Base-by-base conservation (phyloP, 2,888 invertebrate species). In the Coleophora deauratella region DNA sequence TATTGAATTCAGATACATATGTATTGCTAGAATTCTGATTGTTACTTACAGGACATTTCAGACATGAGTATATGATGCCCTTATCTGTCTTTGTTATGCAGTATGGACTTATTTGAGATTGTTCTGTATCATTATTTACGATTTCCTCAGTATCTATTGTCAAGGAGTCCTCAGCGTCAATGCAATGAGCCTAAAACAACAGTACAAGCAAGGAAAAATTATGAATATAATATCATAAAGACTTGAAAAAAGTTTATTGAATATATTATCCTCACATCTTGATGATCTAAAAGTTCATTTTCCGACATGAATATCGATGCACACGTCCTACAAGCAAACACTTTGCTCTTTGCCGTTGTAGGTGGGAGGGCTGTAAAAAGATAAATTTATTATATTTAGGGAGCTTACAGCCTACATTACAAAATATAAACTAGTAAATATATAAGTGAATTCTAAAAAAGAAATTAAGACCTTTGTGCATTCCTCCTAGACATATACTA, bases 241-340 rank as follows among this genome's bases (percentile, higher is more conserved):
- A 21, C 3, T 3, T 4, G 21, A 21, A 6, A 21, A 21, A 21
- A 21, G 3, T 21, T n/a, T n/a, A n/a, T n/a, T 4, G 6, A 21
- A 6, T 21, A 21, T 21, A 4, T 4, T 21, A 21, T 33, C 42
- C 31, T 38, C 59, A 75, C 82, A 64, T 68, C 58, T 56, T 70
- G 72, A 46, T 84, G 84, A 11, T 65, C 54, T 31, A 55, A 58
- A 14, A 82, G 53, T 1, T 60, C 59, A 1, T 46, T 41, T 38
- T 73, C 68, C 0, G 68, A 59, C 27, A 62, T 62, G 38, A 72
- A 82, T 15, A 79, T 52, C 0, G 59, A 52, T 1, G 79, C 82
- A 47, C 84, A 84, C 6, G 62, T 57, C 13, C 72, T 66, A 37
- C 84, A 84, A 0, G 73, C 80, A 42, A 65, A 77, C 1, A 69